phyloP scores from a whole-genome alignment of 2,797 vertebrate species.

The Synaphobranchus kaupii region DNA sequence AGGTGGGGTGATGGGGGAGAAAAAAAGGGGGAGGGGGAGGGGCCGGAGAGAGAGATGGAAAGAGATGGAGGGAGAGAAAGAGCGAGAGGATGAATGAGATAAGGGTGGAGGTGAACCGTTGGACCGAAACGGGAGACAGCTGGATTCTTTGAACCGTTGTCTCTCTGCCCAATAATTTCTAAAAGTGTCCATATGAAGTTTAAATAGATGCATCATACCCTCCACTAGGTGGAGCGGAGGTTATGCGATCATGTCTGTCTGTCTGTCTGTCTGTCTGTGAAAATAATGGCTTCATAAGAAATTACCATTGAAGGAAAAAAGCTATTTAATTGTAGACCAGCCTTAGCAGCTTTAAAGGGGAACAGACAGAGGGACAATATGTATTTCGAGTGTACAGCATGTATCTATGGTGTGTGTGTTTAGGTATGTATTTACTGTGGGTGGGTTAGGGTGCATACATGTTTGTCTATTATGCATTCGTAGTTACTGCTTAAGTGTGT shows the following conservation, averaged over 20 bases:
- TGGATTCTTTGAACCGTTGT: conserved; percentile 4
- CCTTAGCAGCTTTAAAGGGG: background rate
- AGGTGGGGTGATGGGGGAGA: conserved; percentile 70
- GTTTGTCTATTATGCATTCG: no score
- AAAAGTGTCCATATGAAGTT: background rate
- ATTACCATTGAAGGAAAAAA: background rate
- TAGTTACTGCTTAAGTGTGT: no score
- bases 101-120: background rate
- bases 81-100: background rate
- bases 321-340: background rate
- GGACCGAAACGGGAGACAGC: background rate
- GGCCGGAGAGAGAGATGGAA: background rate
- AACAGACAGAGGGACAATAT: background rate
- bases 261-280: background rate
- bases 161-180: background rate
- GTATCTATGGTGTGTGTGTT: background rate
- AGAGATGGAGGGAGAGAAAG: background rate
- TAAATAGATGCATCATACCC: background rate
- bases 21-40: background rate
- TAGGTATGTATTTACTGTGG: no score
- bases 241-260: background rate
- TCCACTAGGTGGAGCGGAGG: background rate
- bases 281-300: background rate
- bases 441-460: no score
- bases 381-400: background rate